Evolutionary conservation across 1,140 invertebrate species (phyloP).

Genomic region (Macrotrachela quadricornifera): DNA sequence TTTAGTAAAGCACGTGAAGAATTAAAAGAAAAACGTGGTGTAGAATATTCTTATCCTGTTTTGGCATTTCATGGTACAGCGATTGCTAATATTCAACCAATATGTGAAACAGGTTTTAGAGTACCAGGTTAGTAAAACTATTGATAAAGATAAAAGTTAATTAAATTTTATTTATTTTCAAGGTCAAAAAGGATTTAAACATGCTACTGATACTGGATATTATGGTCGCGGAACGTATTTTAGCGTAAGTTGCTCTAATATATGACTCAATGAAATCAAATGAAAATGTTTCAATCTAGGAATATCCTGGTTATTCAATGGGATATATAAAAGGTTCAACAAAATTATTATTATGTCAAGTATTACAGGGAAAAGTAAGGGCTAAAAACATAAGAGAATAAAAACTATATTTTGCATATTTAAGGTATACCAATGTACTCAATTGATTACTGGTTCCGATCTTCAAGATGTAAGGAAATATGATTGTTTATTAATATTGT

Average conservation of each 20-base stretch:
- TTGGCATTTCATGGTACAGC: constrained; percentile 20
- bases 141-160: no score
- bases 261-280: no score
- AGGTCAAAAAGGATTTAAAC: not conserved
- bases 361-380: constrained; percentile 16
- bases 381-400: not conserved
- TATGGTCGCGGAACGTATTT: constrained; percentile 19
- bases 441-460: constrained; percentile 10
- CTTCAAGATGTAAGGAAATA: no score
- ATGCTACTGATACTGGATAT: not conserved
- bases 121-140: no score
- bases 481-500: not conserved
- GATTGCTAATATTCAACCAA: constrained; percentile 15
- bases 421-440: not conserved
- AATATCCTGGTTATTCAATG: constrained; percentile 18
- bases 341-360: constrained; percentile 17
- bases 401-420: no score
- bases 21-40: constrained; percentile 14
- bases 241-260: constrained; percentile 10
- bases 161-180: constrained; percentile 2
- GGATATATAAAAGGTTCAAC: constrained; percentile 14
- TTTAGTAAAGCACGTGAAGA: not conserved
- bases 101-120: constrained; percentile 17
- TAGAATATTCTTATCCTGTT: constrained; percentile 16
- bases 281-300: no score